Evolutionary conservation across 2,888 invertebrate species (phyloP).

Genomic region (Disparrhopalites patrizii): DNA sequence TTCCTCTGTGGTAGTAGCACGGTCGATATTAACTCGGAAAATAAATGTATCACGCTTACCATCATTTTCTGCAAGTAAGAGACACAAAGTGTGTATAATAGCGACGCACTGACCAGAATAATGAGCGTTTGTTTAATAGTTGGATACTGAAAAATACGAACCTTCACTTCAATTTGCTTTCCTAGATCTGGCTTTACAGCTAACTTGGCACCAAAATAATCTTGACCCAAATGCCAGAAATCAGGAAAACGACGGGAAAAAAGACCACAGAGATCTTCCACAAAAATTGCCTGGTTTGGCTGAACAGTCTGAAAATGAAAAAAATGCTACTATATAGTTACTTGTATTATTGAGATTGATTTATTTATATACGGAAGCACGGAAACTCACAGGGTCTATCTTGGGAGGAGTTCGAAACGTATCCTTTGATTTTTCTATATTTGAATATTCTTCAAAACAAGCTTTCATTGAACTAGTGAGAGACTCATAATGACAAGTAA

Average conservation of each 20-base stretch:
- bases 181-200: slow-evolving; percentile 67
- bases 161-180: slow-evolving; percentile 74
- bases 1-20: slow-evolving; percentile 38
- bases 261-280: slow-evolving; percentile 73
- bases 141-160: too few species aligned
- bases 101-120: not conserved
- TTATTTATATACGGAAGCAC: not conserved
- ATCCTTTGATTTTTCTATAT: slow-evolving; percentile 34
- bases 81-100: slow-evolving; percentile 25
- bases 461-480: slow-evolving; percentile 63
- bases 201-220: slow-evolving; percentile 87
- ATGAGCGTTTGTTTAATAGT: not conserved
- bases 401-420: slow-evolving; percentile 40
- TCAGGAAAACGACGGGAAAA: slow-evolving; percentile 77
- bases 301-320: slow-evolving; percentile 49
- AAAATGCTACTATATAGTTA: not conserved
- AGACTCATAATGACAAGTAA: slow-evolving; percentile 76
- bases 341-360: not conserved
- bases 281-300: slow-evolving; percentile 69
- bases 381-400: slow-evolving; percentile 32
- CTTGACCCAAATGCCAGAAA: slow-evolving; percentile 91
- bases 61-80: slow-evolving; percentile 65
- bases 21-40: slow-evolving; percentile 62
- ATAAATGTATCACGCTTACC: slow-evolving; percentile 68
- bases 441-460: slow-evolving; percentile 45